phyloP scores from a whole-genome alignment of 2,888 invertebrate genomes.

The Arrhopalites spinosus region DNA sequence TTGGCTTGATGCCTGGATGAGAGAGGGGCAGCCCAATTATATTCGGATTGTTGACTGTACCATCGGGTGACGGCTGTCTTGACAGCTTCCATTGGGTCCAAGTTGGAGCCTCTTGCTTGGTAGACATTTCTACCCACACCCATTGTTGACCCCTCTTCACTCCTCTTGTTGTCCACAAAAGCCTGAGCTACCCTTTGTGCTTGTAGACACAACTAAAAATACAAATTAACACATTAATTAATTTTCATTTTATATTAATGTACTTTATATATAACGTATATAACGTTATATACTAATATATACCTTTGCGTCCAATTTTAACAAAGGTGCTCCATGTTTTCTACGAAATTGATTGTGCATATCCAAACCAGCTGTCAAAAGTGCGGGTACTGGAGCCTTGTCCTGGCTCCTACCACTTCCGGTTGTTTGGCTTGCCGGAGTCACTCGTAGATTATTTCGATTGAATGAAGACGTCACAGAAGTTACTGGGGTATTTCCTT shows the following conservation, averaged over 20 bases:
- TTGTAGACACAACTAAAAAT: background rate
- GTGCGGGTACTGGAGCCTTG: too few species aligned
- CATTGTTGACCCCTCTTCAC: background rate
- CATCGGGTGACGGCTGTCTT: background rate
- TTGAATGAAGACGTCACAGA: too few species aligned
- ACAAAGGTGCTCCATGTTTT: background rate
- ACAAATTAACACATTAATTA: background rate
- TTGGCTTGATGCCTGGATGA: background rate
- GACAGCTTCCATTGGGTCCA: background rate
- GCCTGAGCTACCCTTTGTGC: background rate
- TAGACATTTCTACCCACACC: too few species aligned
- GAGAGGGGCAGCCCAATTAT: background rate
- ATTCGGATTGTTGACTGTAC: background rate
- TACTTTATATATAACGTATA: too few species aligned
- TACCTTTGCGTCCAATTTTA: background rate
- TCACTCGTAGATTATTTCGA: too few species aligned
- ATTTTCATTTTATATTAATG: background rate
- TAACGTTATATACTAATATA: too few species aligned
- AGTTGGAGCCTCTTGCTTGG: too few species aligned
- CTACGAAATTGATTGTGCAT: background rate
- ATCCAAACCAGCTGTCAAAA: too few species aligned
- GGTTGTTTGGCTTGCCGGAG: too few species aligned
- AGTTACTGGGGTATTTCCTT: too few species aligned
- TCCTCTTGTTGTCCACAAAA: background rate
- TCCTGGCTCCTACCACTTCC: too few species aligned